Percentiles rank a stretch among this genome's conserved stretches.
Evolutionary conservation across 2,888 invertebrate genomes (phyloP).

Genomic region (Drosophila anceps): DNA sequence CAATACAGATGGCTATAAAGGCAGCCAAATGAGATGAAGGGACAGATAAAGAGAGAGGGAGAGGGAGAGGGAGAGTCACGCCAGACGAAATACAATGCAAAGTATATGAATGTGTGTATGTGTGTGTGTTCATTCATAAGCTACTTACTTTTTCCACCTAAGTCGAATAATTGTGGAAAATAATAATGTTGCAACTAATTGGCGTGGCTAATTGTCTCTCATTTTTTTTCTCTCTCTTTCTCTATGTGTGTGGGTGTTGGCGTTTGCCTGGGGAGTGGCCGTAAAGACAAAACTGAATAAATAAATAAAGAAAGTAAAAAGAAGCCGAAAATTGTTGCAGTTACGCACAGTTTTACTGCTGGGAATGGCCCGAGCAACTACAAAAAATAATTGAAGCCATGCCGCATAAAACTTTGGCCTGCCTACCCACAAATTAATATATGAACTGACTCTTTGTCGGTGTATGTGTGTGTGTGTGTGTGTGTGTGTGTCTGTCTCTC

Average conservation of each 20-base stretch:
- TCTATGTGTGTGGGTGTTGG: slow-evolving; percentile 3
- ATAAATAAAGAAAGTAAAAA: slow-evolving; percentile 50
- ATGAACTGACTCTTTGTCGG: not conserved
- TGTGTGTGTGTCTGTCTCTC: not conserved
- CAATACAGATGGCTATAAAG: slow-evolving; percentile 18
- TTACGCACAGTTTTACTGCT: slow-evolving; percentile 37
- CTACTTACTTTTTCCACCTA: slow-evolving; percentile 9
- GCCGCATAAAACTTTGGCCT: slow-evolving; percentile 63
- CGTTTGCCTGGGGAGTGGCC: slow-evolving; percentile 31
- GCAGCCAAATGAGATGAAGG: not conserved
- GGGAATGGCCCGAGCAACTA: slow-evolving; percentile 42
- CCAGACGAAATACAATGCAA: slow-evolving; percentile 3
- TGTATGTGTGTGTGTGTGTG: not conserved
- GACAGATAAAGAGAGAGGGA: not conserved
- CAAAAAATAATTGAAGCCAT: slow-evolving; percentile 64
- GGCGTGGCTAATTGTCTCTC: slow-evolving; percentile 65
- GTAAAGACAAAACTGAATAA: slow-evolving; percentile 43
- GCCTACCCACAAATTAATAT: slow-evolving; percentile 30
- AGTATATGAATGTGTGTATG: not conserved
- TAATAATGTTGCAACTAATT: slow-evolving; percentile 72
- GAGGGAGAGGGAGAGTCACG: not conserved
- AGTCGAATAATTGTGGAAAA: slow-evolving; percentile 54
- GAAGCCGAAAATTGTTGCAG: slow-evolving; percentile 43
- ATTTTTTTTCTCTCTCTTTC: not conserved
- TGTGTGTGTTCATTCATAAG: slow-evolving; percentile 4